Conservation (phyloP, 2,113 vertebrate genomes). For the Channa maculata region DNA sequence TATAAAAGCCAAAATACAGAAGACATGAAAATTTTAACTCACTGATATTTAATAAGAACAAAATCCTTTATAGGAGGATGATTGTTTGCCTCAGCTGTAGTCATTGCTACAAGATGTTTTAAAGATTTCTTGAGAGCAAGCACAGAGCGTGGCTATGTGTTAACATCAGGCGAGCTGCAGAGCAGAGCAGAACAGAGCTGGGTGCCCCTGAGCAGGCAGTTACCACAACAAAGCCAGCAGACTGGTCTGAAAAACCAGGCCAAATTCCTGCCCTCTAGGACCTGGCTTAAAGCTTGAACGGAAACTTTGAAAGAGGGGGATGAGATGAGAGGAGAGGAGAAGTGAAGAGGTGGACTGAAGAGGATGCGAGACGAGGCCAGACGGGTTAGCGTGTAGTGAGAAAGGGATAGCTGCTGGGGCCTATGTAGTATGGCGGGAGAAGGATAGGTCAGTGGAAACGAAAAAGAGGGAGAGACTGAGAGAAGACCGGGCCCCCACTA, state of each 20-base stretch:
- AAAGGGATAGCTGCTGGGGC: slow-evolving; percentile 74
- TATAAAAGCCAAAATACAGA: not conserved
- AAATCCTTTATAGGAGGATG: slow-evolving; percentile 15
- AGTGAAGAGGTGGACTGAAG: slow-evolving; percentile 43
- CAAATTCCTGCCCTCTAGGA: slow-evolving; percentile 80
- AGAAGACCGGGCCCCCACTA: slow-evolving; percentile 62
- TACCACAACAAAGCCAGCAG: slow-evolving; percentile 81
- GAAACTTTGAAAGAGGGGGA: slow-evolving; percentile 74
- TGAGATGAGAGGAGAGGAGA: slow-evolving; percentile 40
- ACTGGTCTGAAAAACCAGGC: slow-evolving; percentile 76
- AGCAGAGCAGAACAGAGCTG: slow-evolving; percentile 65
- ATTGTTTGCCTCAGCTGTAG: slow-evolving; percentile 38
- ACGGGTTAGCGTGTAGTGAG: slow-evolving; percentile 57
- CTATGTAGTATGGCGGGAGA: slow-evolving; percentile 58
- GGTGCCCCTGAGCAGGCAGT: slow-evolving; percentile 77
- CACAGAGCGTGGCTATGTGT: slow-evolving; percentile 61
- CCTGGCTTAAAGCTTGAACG: slow-evolving; percentile 74
- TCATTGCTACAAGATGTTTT: slow-evolving; percentile 60
- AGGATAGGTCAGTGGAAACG: slow-evolving; percentile 60
- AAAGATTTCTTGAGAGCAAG: slow-evolving; percentile 53
- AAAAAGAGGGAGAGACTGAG: slow-evolving; percentile 41
- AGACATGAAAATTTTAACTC: not conserved
- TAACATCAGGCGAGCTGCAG: slow-evolving; percentile 70
- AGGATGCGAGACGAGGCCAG: slow-evolving; percentile 65
- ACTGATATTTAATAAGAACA: slow-evolving; percentile 22